Evolutionary conservation across 2,888 invertebrate genomes (phyloP), one percentile per base, ranked within the genome.

Genomic region (Mesodorylaimus sp.): DNA sequence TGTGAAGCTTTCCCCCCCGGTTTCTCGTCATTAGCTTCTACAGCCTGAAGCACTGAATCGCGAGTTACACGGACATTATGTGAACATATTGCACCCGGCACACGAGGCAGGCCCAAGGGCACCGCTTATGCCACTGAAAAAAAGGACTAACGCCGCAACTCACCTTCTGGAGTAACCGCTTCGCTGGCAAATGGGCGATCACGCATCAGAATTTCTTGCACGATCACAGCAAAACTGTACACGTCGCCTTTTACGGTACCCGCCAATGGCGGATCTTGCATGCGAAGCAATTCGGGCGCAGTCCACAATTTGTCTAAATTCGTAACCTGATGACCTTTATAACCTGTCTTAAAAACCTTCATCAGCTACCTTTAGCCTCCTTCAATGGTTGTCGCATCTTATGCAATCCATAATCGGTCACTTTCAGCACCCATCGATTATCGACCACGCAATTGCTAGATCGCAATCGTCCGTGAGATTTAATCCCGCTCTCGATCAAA

Each of bases 261-360:
- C 23, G 42, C 25, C 27, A 28, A 32, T 2, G 48, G 46, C 2
- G 51, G 44, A 3, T 36, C 47, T 21, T 16, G 7, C 13, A 2
- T 28, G 21, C 59, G 49, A 2, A 59, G 47, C 36, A 59, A 26
- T 42, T 59, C 59, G 1, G 59, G 59, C 0, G 59, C 51, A 24
- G 55, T 58, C 59, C 59, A 59, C 1, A 59, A 42, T 5, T 54
- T 46, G 27, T 56, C 56, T 56, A 16, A 3, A n/a, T n/a, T n/a
- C n/a, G n/a, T n/a, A n/a, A n/a, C n/a, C n/a, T n/a, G n/a, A n/a
- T n/a, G n/a, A n/a, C n/a, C n/a, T n/a, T n/a, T n/a, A n/a, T n/a
- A n/a, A n/a, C n/a, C n/a, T n/a, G n/a, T n/a, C n/a, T n/a, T n/a
- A n/a, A n/a, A n/a, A n/a, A n/a, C n/a, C n/a, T n/a, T n/a, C n/a